Base-by-base conservation (phyloP, 2,888 invertebrate genomes). In the Thera obeliscata region DNA sequence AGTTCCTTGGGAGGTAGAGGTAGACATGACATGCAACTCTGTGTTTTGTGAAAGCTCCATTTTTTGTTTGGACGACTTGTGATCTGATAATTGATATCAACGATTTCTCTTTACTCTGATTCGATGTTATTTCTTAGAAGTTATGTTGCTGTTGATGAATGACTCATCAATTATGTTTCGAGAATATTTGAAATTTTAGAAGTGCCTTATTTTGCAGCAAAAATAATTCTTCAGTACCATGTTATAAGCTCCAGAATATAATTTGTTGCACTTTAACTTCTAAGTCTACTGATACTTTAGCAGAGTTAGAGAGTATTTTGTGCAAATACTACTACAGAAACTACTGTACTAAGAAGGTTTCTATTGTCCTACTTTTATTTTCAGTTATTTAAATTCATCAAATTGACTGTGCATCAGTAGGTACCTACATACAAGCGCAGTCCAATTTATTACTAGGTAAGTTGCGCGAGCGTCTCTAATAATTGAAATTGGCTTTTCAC, bases 1-100 rank as follows among this genome's bases (percentile, higher is more conserved):
- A 81, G 83, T 84, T 81, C 82, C 81, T 82, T 84, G 71, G 69
- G 66, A 58, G 62, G 63, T 67, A 72, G 66, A 58, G 62, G 63
- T 67, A 72, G 41, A 75, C 48, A 58, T 76, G 73, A 76, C 74
- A 75, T 78, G 76, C 77, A 79, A 78, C 77, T 78, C 73, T 65
- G 61, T 63, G 73, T 76, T 70, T 73, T 63, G 70, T 73, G 71
- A 76, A 76, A 68, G 72, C 43, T 61, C 56, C 50, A 57, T 52
- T 56, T 38, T 64, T 61, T 65, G 64, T 59, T 55, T 65, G 67
- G 50, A 54, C 46, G 59, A 22, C 54, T 43, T 61, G 58, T 59
- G 58, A 58, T 66, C 61, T 56, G 64, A 59, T 64, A 64, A 62
- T 67, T 70, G 64, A 70, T 62, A 64, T 74, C 64, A 66, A 58